Base-by-base conservation (phyloP, 1,140 invertebrate species). In the Nasonia giraulti region DNA sequence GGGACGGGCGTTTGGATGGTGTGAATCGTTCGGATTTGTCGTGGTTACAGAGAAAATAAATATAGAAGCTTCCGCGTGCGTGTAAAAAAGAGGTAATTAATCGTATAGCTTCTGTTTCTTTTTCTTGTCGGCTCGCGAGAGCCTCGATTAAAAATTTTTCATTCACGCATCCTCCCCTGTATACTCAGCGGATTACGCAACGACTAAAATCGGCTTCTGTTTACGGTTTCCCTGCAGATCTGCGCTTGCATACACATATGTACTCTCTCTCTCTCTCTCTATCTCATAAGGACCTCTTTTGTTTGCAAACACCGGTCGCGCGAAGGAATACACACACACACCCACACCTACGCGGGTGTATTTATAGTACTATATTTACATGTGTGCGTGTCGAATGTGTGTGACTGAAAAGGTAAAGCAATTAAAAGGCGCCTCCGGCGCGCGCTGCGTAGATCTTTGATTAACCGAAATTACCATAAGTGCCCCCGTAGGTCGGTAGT, bases 241-340 rank as follows among this genome's bases (percentile, higher is more conserved):
- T 47, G 1, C 4, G n/a, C 27, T 14, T 37, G 10, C 37, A 33
- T 74, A 6, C 10, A 62, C 14, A 55, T 23, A 23, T 74, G 33
- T 40, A 20, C 27, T 27, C 0, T 27, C 27, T 27, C 27, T 27
- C 27, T 27, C 27, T 27, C 27, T 27, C 27, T 27, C 27, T 27
- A 1, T 27, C 27, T 2, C 12, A 40, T 82, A 82, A 77, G 74
- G 23, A 44, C 23, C 62, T 77, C 62, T 77, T 78, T 77, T 69
- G 62, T 83, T 83, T 83, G 40, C 62, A 82, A 77, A 78, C 75
- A 77, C 6, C 17, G 2, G n/a, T 62, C 17, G 27, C 27, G 23
- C 27, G 23, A 71, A 71, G 27, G 27, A 71, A 27, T 31, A 11
- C 7, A 11, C 23, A 27, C 23, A 69, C 11, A 10, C 23, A 23